Conservation (phyloP, 2,888 invertebrate species). For the Watsonalla cultraria region DNA sequence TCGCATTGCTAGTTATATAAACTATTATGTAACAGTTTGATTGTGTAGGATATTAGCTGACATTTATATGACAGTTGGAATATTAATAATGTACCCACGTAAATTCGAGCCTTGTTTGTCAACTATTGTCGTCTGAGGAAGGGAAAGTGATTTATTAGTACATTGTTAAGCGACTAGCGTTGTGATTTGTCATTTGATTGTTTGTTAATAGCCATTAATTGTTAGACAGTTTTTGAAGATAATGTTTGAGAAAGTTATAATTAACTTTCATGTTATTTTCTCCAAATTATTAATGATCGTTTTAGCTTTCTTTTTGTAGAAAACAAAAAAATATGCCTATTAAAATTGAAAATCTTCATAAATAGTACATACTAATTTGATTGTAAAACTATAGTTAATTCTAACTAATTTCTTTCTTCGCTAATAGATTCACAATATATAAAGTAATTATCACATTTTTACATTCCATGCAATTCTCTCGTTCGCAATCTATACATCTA, state of each 20-base stretch:
- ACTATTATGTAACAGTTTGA: not conserved
- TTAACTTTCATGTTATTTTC: not conserved
- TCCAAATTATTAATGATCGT: not conserved
- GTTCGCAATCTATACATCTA: no score
- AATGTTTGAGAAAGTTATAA: not conserved
- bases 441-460: no score
- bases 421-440: no score
- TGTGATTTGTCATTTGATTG: not conserved
- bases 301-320: no score
- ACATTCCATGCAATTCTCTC: no score
- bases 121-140: slow-evolving; percentile 16
- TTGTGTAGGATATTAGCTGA: slow-evolving; percentile 10
- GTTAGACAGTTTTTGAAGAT: not conserved
- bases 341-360: no score
- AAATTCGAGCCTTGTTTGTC: slow-evolving; percentile 16
- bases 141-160: slow-evolving; percentile 30
- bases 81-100: slow-evolving; percentile 12
- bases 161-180: slow-evolving; percentile 3
- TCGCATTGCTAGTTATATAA: not conserved
- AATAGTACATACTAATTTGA: no score
- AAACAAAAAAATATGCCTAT: no score
- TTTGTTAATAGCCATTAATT: not conserved
- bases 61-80: slow-evolving; percentile 17
- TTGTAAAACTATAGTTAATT: no score
- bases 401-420: no score